Base-by-base conservation (phyloP, 1,140 invertebrate species). In the Drosophila subobscura region DNA sequence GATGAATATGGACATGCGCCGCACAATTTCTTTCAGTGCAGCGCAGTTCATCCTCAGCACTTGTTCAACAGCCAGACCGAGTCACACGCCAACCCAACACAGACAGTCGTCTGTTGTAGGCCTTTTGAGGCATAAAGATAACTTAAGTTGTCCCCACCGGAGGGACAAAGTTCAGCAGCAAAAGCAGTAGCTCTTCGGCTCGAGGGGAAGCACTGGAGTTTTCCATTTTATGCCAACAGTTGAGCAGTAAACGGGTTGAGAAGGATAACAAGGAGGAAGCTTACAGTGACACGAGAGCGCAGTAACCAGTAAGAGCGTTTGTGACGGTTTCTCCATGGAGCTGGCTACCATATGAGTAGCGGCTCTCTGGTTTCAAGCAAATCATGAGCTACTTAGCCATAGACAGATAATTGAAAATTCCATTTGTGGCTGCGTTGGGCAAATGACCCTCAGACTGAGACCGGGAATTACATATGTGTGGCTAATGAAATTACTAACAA, bases 71-170 rank as follows among this genome's bases (percentile, higher is more conserved):
- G 74, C 71, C 29, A 52, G 50, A 40, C 50, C 50, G 20, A 37
- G 12, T 14, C 50, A n/a, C 33, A 29, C n/a, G 37, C 42, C 53
- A 29, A 23, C 53, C 42, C 53, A 29, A 23, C 53, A 10, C 53
- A 56, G 53, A 25, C 42, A 41, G 53, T 23, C n/a, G n/a, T 46
- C 68, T 44, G 70, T 53, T 61, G 53, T 67, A 77, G 75, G 74
- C 74, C 72, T 77, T 77, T 75, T 75, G 66, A 75, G 61, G 72
- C 75, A 77, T 75, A 77, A 77, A 77, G 75, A 77, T 75, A 75
- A 77, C 75, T 77, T 77, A 75, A 77, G 75, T 75, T 72, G 66
- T 72, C 66, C 72, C 75, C 72, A 59, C 71, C 53, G 65, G 72
- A 59, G 44, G 33, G 33, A 37, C 33, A 37, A 12, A 74, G 27